Evolutionary conservation across 2,888 invertebrate species (phyloP).

Genomic region (Nymphalis urticae): DNA sequence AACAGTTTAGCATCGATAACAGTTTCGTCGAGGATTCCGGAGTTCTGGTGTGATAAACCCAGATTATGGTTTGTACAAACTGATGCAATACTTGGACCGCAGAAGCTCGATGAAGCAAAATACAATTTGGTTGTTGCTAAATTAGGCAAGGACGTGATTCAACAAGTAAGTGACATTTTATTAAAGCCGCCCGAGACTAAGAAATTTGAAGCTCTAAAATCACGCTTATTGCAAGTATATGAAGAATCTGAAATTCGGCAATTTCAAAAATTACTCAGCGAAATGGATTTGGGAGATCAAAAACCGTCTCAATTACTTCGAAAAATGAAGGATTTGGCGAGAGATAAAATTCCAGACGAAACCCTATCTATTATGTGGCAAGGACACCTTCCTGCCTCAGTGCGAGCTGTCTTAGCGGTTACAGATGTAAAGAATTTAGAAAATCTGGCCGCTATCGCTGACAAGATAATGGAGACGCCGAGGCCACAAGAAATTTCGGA

Average conservation of each 20-base stretch:
- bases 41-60: background rate
- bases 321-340: background rate
- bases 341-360: conserved; percentile 29
- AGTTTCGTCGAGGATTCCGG: background rate
- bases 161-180: no score
- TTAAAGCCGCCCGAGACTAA: no score
- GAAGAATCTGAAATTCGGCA: conserved; percentile 1
- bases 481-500: conserved; percentile 3
- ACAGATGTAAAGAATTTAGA: conserved; percentile 25
- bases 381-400: conserved; percentile 30
- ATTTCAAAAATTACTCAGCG: background rate
- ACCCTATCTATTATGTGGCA: conserved; percentile 35
- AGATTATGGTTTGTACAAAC: background rate
- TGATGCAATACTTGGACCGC: background rate
- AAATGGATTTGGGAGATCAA: background rate
- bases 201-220: background rate
- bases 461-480: conserved; percentile 30
- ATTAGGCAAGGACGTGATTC: no score
- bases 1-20: background rate
- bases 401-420: conserved; percentile 30
- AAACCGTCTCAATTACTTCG: background rate
- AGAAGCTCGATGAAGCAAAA: background rate
- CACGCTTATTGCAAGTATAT: background rate
- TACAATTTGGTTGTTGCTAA: background rate
- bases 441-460: conserved; percentile 33